Base-by-base conservation (phyloP, 2,888 invertebrate species). In the Amphipoea oculea region DNA sequence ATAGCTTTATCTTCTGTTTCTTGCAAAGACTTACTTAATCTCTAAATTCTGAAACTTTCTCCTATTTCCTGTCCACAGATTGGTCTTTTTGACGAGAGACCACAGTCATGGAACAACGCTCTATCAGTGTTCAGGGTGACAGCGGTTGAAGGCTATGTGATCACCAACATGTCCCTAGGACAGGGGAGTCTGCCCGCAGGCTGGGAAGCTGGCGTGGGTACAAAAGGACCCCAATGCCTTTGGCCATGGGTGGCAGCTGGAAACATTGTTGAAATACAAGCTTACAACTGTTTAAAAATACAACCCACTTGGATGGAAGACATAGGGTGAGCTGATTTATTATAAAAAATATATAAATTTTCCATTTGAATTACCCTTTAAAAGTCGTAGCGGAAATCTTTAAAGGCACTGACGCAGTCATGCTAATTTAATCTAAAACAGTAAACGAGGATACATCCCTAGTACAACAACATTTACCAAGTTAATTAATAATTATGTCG, bases 281-380 rank as follows among this genome's bases (percentile, higher is more conserved):
- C 98, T 67, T 97, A 97, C 74, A 97, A 98, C 89, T 99, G 99
- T 91, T 94, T 99, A 45, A 98, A 98, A 92, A 98, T 98, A 83
- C 98, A 98, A 92, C 99, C 99, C 0, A 98, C 98, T 45, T 99
- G 99, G 99, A 98, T 99, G 98, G 97, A 97, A 90, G 98, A 98
- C 84, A 92, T 94, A 83, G 94, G 92, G 97, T 97, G 85, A 94
- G 96, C 92, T 36, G 20, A 2, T 45, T 42, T 20, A 40, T 29
- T 54, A 23, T 9, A 7, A 0, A 5, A 54, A 76, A 62, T 12
- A n/a, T 20, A 2, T 17, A 2, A 1, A 1, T n/a, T n/a, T 23
- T 42, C 17, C 17, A 29, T 78, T 51, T 45, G 4, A 45, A 73
- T 75, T 57, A 48, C 17, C 6, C 4, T n/a, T 20, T 29, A 6